Evolutionary conservation across 2,888 invertebrate genomes (phyloP).

Genomic region (Tricholauxania praeusta): DNA sequence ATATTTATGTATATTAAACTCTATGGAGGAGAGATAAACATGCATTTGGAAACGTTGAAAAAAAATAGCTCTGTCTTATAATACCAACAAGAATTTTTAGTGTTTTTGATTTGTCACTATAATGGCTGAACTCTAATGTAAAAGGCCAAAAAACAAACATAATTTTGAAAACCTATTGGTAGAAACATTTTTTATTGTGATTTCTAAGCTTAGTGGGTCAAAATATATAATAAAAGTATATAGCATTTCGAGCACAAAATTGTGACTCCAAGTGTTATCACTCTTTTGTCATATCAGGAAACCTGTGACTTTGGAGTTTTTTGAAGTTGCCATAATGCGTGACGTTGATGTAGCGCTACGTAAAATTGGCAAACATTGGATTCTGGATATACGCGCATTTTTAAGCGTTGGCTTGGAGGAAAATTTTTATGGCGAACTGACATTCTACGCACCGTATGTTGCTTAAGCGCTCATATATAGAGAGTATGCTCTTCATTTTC

Average conservation of each 20-base stretch:
- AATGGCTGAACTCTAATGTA: no score
- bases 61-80: no score
- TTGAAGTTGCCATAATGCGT: slow-evolving; percentile 74
- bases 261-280: slow-evolving; percentile 2
- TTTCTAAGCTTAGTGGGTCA: no score
- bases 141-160: no score
- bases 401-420: slow-evolving; percentile 61
- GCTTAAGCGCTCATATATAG: not conserved
- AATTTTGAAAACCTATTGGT: no score
- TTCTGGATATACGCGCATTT: slow-evolving; percentile 66
- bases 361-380: slow-evolving; percentile 65
- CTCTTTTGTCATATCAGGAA: slow-evolving; percentile 72
- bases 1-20: no score
- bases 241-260: not conserved
- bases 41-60: no score
- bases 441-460: slow-evolving; percentile 59
- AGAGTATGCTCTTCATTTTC: not conserved
- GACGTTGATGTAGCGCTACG: slow-evolving; percentile 70
- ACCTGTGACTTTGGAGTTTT: slow-evolving; percentile 75
- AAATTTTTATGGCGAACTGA: slow-evolving; percentile 56
- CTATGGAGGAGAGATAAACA: no score
- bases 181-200: no score
- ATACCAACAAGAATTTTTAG: no score
- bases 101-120: no score
- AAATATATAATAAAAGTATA: not conserved